Base-by-base conservation (phyloP, 2,888 invertebrate species). In the Hirtodrosophila histrioides region DNA sequence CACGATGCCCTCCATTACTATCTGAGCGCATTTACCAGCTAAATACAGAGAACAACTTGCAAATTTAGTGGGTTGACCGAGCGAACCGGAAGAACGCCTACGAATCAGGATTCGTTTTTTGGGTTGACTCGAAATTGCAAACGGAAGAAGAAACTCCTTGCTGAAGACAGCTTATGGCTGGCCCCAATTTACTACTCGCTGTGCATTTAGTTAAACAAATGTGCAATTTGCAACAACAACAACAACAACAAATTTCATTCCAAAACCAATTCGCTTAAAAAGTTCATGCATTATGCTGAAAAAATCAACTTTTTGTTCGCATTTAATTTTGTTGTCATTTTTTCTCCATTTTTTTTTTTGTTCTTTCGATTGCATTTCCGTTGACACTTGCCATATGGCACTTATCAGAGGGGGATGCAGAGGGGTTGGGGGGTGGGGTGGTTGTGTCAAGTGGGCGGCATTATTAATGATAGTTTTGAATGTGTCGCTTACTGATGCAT, bases 1-100 rank as follows among this genome's bases (percentile, higher is more conserved):
- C 27, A 27, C 27, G 3, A 5, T 10, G 12, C n/a, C n/a, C 27
- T 50, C 43, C 24, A 45, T 27, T 33, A 27, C 49, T 31, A 58
- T 29, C 58, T 17, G 37, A 39, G 36, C 43, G 39, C 55, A 67
- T 55, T 69, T 50, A 56, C 55, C 64, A 31, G 17, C 10, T 69
- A 60, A 73, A 40, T 45, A 49, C 49, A 53, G 65, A 39, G 54
- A 49, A 51, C 27, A 27, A 24, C 40, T 53, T 29, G 40, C 23
- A 41, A 71, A 48, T 68, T 61, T 68, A 9, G 60, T 73, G 82
- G 79, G 79, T 75, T 71, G 75, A 69, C 63, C 82, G 71, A 65
- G 69, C 75, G 63, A 72, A 54, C 86, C 86, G 84, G 84, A 86
- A 80, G 40, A 65, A 86, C 84, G 84, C 84, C 86, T 72, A 75